Evolutionary conservation across 2,888 invertebrate genomes (phyloP).

Genomic region (Drosophila antonietae): DNA sequence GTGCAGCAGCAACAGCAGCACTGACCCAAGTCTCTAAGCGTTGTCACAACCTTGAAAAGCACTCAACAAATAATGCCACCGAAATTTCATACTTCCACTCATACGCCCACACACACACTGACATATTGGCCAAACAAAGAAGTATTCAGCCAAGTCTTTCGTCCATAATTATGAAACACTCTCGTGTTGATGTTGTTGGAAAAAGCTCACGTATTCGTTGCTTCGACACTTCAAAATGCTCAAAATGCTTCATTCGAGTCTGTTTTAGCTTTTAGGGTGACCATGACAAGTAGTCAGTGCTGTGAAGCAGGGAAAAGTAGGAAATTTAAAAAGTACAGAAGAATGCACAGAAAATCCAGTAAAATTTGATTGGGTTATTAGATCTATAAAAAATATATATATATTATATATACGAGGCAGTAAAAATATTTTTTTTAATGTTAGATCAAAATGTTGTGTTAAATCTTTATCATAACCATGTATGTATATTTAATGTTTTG

Average conservation of each 20-base stretch:
- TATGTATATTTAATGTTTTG: too few species aligned
- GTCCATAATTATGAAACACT: constrained; percentile 51
- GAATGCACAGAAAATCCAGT: not conserved
- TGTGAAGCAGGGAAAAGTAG: not conserved
- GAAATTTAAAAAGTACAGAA: not conserved
- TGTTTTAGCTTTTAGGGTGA: not conserved
- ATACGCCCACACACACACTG: not conserved
- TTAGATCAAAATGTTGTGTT: too few species aligned
- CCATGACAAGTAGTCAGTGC: not conserved
- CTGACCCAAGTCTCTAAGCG: constrained; percentile 41
- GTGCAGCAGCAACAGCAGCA: not conserved
- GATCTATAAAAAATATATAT: not conserved
- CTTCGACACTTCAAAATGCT: not conserved
- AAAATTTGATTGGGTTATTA: too few species aligned
- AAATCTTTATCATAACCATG: too few species aligned
- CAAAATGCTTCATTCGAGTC: not conserved
- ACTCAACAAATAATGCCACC: constrained; percentile 65
- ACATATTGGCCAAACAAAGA: constrained; percentile 1
- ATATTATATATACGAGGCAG: too few species aligned
- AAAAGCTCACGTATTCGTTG: constrained; percentile 33
- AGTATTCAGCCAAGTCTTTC: constrained; percentile 18
- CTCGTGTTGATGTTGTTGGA: constrained; percentile 4
- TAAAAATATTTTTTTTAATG: too few species aligned
- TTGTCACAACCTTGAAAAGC: constrained; percentile 69
- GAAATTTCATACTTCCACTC: constrained; percentile 6